A percentile compares a stretch with the other conserved stretches of the same genome.
Evolutionary conservation across 2,888 invertebrate species (phyloP).

Genomic region (Apotomis betuletana): DNA sequence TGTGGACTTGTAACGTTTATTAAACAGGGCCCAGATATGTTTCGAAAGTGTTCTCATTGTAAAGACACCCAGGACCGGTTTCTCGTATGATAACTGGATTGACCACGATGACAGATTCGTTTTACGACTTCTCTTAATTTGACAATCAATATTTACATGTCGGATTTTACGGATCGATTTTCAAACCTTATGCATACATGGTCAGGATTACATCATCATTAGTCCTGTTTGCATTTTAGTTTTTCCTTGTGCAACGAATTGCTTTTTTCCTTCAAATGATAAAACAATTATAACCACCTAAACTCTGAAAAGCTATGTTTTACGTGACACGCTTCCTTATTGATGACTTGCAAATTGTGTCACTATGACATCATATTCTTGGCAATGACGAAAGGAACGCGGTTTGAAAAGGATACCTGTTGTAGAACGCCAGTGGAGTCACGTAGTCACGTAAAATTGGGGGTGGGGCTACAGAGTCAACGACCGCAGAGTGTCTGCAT

Average conservation of each 20-base stretch:
- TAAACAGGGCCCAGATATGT: too few species aligned
- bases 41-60: slow-evolving; percentile 45
- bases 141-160: slow-evolving; percentile 1
- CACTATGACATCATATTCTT: slow-evolving; percentile 29
- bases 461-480: slow-evolving; percentile 64
- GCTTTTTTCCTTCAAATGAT: slow-evolving; percentile 25
- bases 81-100: slow-evolving; percentile 47
- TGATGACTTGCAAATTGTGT: slow-evolving; percentile 20
- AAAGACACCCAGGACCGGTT: slow-evolving; percentile 41
- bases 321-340: slow-evolving; percentile 23
- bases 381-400: background rate
- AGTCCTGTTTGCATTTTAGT: background rate
- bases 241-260: slow-evolving; percentile 10
- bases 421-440: slow-evolving; percentile 67
- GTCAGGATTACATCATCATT: too few species aligned
- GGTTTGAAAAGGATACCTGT: slow-evolving; percentile 44
- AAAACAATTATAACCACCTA: slow-evolving; percentile 15
- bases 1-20: too few species aligned
- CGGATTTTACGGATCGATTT: background rate
- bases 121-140: slow-evolving; percentile 5
- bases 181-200: background rate
- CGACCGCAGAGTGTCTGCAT: slow-evolving; percentile 55
- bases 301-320: slow-evolving; percentile 17
- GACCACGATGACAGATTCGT: slow-evolving; percentile 33
- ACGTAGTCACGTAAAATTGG: slow-evolving; percentile 65